Conservation (phyloP, 2,113 vertebrate genomes). For the Orcinus orca region DNA sequence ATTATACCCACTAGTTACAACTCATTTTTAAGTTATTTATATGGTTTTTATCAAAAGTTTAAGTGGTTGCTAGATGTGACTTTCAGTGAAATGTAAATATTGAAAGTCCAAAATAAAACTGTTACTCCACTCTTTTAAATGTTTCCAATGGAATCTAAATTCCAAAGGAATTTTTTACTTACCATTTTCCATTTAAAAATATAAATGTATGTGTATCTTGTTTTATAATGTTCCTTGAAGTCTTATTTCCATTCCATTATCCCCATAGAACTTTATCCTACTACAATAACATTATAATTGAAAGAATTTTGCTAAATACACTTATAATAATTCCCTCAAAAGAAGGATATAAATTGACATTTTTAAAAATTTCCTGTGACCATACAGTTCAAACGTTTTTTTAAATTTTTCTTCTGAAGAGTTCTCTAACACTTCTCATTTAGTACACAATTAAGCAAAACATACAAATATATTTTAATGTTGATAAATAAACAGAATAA, state of each 20-base stretch:
- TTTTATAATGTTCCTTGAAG: neutral
- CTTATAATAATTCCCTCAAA: neutral
- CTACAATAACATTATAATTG: neutral
- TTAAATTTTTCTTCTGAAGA: neutral
- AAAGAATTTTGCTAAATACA: neutral
- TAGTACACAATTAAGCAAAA: neutral
- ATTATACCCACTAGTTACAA: neutral
- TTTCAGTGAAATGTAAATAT: neutral
- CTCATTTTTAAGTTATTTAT: neutral
- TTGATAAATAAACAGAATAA: neutral
- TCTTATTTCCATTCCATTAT: neutral
- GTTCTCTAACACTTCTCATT: neutral
- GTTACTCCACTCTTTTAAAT: neutral
- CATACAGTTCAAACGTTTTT: neutral
- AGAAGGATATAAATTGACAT: neutral
- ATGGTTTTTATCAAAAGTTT: neutral
- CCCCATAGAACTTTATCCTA: neutral
- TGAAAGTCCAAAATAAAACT: neutral
- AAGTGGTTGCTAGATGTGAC: neutral
- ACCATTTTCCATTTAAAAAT: neutral
- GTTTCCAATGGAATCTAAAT: neutral
- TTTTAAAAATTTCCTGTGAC: neutral
- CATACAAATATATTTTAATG: neutral
- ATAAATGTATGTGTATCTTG: neutral
- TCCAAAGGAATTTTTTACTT: neutral